Evolutionary conservation across 2,113 vertebrate species (phyloP).

Genomic region (Calidris pygmaea): DNA sequence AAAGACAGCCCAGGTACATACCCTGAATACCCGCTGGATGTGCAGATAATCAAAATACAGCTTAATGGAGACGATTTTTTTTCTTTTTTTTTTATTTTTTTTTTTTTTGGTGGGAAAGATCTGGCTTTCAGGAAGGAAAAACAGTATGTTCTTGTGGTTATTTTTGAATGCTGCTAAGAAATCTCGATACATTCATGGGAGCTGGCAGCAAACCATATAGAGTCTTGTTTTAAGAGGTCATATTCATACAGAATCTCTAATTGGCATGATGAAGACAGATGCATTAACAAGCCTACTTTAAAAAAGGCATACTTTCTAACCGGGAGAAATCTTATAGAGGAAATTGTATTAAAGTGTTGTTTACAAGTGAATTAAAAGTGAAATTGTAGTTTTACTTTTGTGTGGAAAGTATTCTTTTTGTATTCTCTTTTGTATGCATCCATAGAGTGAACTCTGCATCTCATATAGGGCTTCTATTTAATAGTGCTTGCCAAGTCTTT

Average conservation of each 20-base stretch:
- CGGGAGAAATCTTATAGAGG: conserved; percentile 75
- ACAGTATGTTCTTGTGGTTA: conserved; percentile 54
- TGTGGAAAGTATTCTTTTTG: conserved; percentile 85
- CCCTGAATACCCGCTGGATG: conserved; percentile 32
- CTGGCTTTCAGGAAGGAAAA: conserved; percentile 54
- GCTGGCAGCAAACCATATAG: conserved; percentile 61
- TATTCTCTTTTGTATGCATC: conserved; percentile 86
- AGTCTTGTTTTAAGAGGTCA: conserved; percentile 58
- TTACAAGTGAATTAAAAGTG: conserved; percentile 86
- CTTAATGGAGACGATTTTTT: not conserved
- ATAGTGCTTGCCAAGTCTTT: conserved; percentile 90
- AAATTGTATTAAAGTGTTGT: conserved; percentile 85
- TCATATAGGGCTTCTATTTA: conserved; percentile 88
- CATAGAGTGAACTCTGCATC: conserved; percentile 86
- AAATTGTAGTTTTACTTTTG: conserved; percentile 88
- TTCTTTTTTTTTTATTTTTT: not conserved
- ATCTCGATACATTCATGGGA: conserved; percentile 62
- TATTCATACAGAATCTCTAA: conserved; percentile 70
- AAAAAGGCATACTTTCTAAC: conserved; percentile 71
- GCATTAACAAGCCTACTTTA: conserved; percentile 68
- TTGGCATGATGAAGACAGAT: conserved; percentile 65
- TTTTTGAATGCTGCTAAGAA: conserved; percentile 63
- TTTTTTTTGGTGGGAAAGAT: conserved; percentile 12
- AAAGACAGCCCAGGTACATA: conserved; percentile 46
- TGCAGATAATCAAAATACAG: conserved; percentile 2